Evolutionary conservation across 2,888 invertebrate species (phyloP).

Genomic region (Melipona beecheii): DNA sequence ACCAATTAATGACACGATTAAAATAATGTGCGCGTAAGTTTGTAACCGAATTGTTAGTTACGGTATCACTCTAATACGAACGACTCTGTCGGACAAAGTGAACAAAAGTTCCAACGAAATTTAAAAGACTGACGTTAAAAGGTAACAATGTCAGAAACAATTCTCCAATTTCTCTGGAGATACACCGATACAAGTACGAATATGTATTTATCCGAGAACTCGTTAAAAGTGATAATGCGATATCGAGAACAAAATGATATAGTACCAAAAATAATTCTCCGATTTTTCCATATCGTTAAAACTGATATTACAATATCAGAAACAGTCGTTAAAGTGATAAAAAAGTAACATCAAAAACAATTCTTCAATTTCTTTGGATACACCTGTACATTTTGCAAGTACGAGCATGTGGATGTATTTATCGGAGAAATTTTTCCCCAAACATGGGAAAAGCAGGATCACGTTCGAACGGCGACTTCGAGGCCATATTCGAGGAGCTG

Average conservation of each 20-base stretch:
- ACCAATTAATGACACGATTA: too few species aligned
- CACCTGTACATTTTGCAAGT: not conserved
- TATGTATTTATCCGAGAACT: not conserved
- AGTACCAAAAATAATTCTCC: too few species aligned
- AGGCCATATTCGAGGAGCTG: conserved; percentile 16
- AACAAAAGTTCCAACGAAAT: too few species aligned
- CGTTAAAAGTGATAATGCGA: too few species aligned
- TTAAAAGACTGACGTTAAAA: too few species aligned
- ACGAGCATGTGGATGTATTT: not conserved
- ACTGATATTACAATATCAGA: too few species aligned
- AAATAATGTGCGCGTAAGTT: not conserved
- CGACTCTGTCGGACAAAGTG: too few species aligned
- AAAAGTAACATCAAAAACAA: not conserved
- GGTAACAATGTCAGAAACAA: not conserved
- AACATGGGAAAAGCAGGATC: not conserved
- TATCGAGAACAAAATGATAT: too few species aligned
- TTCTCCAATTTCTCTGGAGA: not conserved
- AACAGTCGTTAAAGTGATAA: too few species aligned
- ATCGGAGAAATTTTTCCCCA: not conserved
- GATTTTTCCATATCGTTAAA: too few species aligned
- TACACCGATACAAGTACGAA: not conserved
- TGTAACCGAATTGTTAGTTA: not conserved
- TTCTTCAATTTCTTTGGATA: not conserved
- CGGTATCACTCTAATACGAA: too few species aligned
- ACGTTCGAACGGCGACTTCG: conserved; percentile 33